Evolutionary conservation across 2,797 vertebrate genomes (phyloP).

Genomic region (Acrossocheilus wenchowensis): DNA sequence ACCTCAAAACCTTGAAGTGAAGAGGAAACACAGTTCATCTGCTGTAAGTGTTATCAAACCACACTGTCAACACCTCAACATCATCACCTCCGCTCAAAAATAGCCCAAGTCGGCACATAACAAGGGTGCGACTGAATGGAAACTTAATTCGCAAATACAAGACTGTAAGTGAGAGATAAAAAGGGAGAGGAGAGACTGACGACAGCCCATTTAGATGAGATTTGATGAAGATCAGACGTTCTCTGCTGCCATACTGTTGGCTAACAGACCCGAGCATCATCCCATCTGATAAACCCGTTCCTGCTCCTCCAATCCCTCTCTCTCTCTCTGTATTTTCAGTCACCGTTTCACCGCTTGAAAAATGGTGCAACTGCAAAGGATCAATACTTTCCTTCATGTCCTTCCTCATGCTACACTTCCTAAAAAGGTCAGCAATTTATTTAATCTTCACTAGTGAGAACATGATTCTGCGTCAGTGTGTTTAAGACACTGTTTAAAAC

Average conservation of each 20-base stretch:
- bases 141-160: not conserved
- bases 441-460: conserved; percentile 26
- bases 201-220: not conserved
- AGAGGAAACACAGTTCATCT: not conserved
- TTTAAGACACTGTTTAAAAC: conserved; percentile 16
- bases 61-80: conserved; percentile 29
- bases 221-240: not conserved
- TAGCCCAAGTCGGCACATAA: conserved; percentile 10
- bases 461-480: conserved; percentile 21
- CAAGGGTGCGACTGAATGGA: conserved; percentile 3
- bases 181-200: not conserved
- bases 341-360: conserved; percentile 24
- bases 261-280: not conserved
- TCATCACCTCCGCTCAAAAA: conserved; percentile 24
- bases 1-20: not conserved
- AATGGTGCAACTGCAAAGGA: conserved; percentile 30
- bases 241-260: conserved; percentile 1
- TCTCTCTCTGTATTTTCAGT: not conserved
- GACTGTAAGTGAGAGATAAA: conserved; percentile 25
- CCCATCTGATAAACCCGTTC: conserved; percentile 6
- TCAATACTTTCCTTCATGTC: conserved; percentile 42
- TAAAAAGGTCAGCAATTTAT: conserved; percentile 45
- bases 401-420: conserved; percentile 45
- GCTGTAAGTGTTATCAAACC: conserved; percentile 39
- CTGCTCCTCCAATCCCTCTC: not conserved